Base-by-base conservation (phyloP, 2,797 vertebrate genomes). In the Semaprochilodus insignis region DNA sequence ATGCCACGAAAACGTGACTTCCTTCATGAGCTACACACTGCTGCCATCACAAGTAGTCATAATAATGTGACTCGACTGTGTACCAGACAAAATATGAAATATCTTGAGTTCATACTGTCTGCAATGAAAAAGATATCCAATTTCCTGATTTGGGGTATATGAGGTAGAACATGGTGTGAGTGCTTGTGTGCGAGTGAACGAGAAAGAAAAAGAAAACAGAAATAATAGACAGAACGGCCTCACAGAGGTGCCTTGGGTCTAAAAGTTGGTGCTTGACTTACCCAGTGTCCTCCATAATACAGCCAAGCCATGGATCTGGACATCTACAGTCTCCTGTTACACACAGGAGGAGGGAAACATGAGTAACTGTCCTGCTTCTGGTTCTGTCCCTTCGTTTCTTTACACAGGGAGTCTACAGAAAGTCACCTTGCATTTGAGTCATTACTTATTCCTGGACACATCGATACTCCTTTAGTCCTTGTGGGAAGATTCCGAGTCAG, bases 241-340 rank as follows among this genome's bases (percentile, higher is more conserved):
- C 66, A 66, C 4, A 40, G 17, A 69, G 7, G 44, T 40, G 17
- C 34, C 34, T 67, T 34, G 31, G 31, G 17, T 40, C 6, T 69
- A 36, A 2, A 23, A 36, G 19, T 14, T 23, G 19, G 34, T 55
- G 17, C 25, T 11, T 51, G 57, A 71, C 67, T 88, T 91, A 97
- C 96, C 96, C 96, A 0, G 95, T 96, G 88, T 97, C 96, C 84
- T 96, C 96, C 96, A 96, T 96, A 88, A 96, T 96, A 55, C 96
- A 97, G 51, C 96, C 96, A 83, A 95, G 92, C 96, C 96, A 97
- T 0, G 86, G 80, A 79, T 97, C 96, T 0, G 96, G 95, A 90
- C 96, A 96, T 25, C 93, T 93, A 85, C 96, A 96, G 66, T 96
- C 96, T 51, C 95, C 96, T 96, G 72, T 34, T 59, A 80, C 52